A percentile compares a stretch with the other conserved stretches of the same genome.
Evolutionary conservation across 1,140 invertebrate genomes (phyloP).

Genomic region (Atopsyche davidsoni): DNA sequence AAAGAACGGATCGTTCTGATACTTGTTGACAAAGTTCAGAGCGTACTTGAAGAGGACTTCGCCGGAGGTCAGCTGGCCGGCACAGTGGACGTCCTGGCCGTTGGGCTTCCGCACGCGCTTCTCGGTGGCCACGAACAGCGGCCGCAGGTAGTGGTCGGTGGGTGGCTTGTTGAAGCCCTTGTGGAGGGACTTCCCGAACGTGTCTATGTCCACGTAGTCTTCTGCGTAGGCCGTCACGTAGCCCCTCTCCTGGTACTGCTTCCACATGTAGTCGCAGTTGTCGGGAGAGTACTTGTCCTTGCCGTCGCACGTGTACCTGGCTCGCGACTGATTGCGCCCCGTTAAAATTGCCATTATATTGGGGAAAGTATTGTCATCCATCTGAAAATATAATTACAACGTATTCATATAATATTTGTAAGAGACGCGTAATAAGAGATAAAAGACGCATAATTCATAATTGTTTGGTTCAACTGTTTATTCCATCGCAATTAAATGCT

Average conservation of each 20-base stretch:
- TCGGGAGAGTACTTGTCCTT: conserved; percentile 33
- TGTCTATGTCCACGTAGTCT: conserved; percentile 40
- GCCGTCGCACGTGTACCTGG: conserved; percentile 48
- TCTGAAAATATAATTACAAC: conserved; percentile 36
- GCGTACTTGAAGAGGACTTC: conserved; percentile 56
- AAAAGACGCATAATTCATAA: too few species aligned
- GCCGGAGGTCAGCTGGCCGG: conserved; percentile 49
- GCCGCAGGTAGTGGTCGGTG: conserved; percentile 67
- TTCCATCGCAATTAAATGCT: too few species aligned
- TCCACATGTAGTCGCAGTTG: conserved; percentile 38
- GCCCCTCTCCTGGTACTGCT: conserved; percentile 39
- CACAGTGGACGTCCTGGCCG: conserved; percentile 46
- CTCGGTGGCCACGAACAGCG: conserved; percentile 58
- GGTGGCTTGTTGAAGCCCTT: conserved; percentile 45
- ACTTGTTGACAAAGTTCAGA: conserved; percentile 55
- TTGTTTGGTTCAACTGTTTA: too few species aligned
- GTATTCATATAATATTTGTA: conserved; percentile 5
- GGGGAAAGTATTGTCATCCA: conserved; percentile 75
- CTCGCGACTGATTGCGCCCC: conserved; percentile 50
- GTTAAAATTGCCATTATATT: conserved; percentile 74
- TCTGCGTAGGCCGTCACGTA: conserved; percentile 40
- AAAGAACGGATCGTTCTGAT: conserved; percentile 54
- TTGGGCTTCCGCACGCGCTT: conserved; percentile 37
- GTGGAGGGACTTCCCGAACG: conserved; percentile 34
- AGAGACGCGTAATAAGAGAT: too few species aligned